A percentile compares a stretch with the other conserved stretches of the same genome.
These are phyloP conservation scores for Cataglyphis rosenhaueri DNA, from an alignment of 2,888 invertebrate genomes.

Conservation along the genomic window DNA sequence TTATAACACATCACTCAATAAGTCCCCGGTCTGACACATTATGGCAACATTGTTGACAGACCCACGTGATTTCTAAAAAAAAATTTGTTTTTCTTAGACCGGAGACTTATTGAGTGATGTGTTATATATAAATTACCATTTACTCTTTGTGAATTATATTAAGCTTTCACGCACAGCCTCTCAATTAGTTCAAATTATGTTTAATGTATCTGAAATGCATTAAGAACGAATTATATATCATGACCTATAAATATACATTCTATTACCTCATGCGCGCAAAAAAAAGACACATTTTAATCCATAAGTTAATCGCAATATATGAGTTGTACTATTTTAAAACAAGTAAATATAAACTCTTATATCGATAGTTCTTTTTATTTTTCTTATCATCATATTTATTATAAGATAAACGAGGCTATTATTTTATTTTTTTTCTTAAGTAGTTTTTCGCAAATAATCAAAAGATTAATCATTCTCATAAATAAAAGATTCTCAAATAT, in stretches of 20 bases:
- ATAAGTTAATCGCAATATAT: neutral
- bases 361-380: neutral
- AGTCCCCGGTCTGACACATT: no score
- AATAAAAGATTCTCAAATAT: neutral
- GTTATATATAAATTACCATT: neutral
- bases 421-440: no score
- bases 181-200: slow-evolving; percentile 16
- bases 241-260: neutral
- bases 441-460: neutral
- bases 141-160: slow-evolving; percentile 1
- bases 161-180: neutral
- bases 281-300: neutral
- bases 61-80: no score
- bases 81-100: no score
- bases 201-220: slow-evolving; percentile 3
- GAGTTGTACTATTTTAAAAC: neutral
- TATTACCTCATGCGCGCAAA: neutral
- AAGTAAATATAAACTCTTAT: neutral
- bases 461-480: slow-evolving; percentile 29
- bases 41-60: no score
- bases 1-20: no score
- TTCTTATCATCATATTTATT: neutral
- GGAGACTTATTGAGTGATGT: no score
- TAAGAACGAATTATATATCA: slow-evolving; percentile 10
- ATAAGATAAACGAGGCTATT: neutral